These are phyloP conservation scores for Trichogramma pretiosum DNA, from an alignment of 1,140 invertebrate species.

Conservation along the genomic window DNA sequence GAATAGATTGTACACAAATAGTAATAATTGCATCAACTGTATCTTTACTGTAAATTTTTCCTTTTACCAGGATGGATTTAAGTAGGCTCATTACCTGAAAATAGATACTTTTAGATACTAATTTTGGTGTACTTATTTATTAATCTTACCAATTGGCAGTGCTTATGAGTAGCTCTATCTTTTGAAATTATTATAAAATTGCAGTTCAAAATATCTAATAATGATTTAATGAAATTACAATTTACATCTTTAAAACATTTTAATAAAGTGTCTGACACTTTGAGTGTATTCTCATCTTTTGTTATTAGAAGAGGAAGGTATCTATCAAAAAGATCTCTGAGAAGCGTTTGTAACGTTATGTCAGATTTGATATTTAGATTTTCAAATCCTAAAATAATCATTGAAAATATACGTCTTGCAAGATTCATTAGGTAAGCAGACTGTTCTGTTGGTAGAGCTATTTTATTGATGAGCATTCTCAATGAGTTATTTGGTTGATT, in stretches of 20 bases:
- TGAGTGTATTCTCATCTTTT: constrained; percentile 18
- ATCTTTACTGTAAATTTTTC: constrained; percentile 22
- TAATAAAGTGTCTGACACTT: constrained; percentile 29
- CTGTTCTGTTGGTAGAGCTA: constrained; percentile 29
- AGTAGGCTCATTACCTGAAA: constrained; percentile 36
- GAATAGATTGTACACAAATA: constrained; percentile 26
- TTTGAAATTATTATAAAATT: constrained; percentile 30
- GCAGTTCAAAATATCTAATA: constrained; percentile 31
- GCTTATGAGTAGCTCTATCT: constrained; percentile 33
- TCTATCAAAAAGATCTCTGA: constrained; percentile 34
- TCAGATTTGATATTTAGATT: constrained; percentile 32
- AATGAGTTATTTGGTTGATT: constrained; percentile 35
- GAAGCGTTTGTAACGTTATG: constrained; percentile 30
- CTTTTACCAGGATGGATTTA: constrained; percentile 28
- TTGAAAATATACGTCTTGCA: constrained; percentile 36
- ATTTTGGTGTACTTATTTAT: constrained; percentile 5
- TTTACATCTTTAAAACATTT: constrained; percentile 34
- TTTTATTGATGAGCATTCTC: constrained; percentile 29
- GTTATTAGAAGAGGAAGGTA: constrained; percentile 34
- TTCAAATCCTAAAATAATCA: constrained; percentile 36
- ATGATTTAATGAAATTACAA: constrained; percentile 25
- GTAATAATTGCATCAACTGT: constrained; percentile 30
- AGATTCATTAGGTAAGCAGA: constrained; percentile 23
- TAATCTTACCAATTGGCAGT: constrained; percentile 33
- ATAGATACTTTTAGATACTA: constrained; percentile 10